Percentiles rank a stretch among this genome's conserved stretches.
These are phyloP conservation scores for Fulmarus glacialis DNA, from an alignment of 2,113 vertebrate species.

Conservation along the genomic window DNA sequence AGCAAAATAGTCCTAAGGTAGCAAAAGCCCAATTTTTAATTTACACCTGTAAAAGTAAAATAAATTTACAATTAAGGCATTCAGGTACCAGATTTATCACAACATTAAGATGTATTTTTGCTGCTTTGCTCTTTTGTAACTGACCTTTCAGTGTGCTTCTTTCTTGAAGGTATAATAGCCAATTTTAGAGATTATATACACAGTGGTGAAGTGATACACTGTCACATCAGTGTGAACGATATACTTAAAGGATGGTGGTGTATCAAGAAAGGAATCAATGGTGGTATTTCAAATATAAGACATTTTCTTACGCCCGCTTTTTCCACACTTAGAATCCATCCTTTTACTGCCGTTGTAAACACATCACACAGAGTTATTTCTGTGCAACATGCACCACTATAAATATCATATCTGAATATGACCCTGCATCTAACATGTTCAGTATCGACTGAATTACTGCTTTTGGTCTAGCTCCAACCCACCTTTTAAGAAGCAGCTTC, in stretches of 20 bases:
- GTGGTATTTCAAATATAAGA: not conserved
- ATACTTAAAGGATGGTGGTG: not conserved
- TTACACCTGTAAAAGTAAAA: not conserved
- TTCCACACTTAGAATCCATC: not conserved
- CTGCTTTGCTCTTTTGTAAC: not conserved
- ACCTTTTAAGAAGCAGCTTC: conserved; percentile 72
- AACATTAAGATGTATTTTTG: not conserved
- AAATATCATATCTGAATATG: not conserved
- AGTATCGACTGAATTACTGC: conserved; percentile 1
- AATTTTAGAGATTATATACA: not conserved
- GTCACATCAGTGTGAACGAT: not conserved
- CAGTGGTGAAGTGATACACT: not conserved
- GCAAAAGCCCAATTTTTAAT: not conserved
- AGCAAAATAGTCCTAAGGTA: not conserved
- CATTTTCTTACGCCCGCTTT: not conserved
- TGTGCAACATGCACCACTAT: not conserved
- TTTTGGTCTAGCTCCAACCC: conserved; percentile 67
- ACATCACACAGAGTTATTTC: not conserved
- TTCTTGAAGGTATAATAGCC: not conserved
- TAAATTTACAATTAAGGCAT: not conserved
- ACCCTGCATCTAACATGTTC: not conserved
- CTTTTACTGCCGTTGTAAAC: not conserved
- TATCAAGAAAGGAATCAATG: not conserved
- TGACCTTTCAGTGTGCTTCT: not conserved
- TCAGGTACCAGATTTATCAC: not conserved